Conservation (phyloP, 2,113 vertebrate species). For the Oryzias javanicus region DNA sequence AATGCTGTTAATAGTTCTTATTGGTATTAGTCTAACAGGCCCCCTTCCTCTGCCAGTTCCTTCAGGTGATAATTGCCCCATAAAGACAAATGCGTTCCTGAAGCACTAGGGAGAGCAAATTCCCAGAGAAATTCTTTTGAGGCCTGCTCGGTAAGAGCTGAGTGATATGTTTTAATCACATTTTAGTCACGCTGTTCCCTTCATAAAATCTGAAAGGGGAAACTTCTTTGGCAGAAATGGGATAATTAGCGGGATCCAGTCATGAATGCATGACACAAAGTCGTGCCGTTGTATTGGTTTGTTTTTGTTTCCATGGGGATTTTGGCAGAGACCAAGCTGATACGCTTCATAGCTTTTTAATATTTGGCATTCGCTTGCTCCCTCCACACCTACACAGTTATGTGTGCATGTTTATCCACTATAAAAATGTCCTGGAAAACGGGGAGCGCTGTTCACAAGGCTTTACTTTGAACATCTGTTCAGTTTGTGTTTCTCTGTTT, state of each 20-base stretch:
- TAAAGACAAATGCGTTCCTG: slow-evolving; percentile 70
- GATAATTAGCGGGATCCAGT: slow-evolving; percentile 60
- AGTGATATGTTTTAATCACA: slow-evolving; percentile 61
- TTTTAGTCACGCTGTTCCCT: slow-evolving; percentile 43
- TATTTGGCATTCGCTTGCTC: slow-evolving; percentile 36
- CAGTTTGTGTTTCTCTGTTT: background rate
- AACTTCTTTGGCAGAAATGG: slow-evolving; percentile 53
- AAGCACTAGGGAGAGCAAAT: slow-evolving; percentile 52
- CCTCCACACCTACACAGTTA: slow-evolving; percentile 18
- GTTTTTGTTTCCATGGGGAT: slow-evolving; percentile 52
- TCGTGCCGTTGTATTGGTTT: slow-evolving; percentile 40
- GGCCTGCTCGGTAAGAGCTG: slow-evolving; percentile 48
- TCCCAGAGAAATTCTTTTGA: slow-evolving; percentile 37
- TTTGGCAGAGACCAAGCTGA: slow-evolving; percentile 36
- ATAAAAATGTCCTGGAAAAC: slow-evolving; percentile 15
- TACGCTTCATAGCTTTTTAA: slow-evolving; percentile 33
- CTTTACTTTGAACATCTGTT: slow-evolving; percentile 8
- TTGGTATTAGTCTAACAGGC: slow-evolving; percentile 54
- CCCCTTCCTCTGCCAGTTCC: slow-evolving; percentile 50
- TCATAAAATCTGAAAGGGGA: slow-evolving; percentile 46
- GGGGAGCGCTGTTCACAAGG: background rate
- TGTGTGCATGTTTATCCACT: slow-evolving; percentile 31
- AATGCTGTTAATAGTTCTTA: slow-evolving; percentile 68
- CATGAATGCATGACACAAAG: slow-evolving; percentile 40
- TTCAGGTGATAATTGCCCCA: slow-evolving; percentile 71